Evolutionary conservation across 2,113 vertebrate genomes (phyloP), one percentile per base, ranked within the genome.

Genomic region (Epinephelus cyanopodus): DNA sequence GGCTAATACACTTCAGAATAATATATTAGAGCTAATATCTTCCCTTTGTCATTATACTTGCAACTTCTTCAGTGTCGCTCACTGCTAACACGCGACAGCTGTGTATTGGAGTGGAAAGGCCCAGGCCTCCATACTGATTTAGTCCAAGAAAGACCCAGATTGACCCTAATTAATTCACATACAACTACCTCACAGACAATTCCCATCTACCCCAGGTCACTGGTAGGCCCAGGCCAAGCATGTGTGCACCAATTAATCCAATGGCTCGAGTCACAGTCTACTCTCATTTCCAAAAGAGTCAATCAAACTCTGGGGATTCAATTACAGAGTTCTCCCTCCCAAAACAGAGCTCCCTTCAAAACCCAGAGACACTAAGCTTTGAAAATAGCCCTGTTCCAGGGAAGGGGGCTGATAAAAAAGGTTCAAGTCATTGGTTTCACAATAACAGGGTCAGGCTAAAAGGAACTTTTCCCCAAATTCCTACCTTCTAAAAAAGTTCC

Each of bases 401-500:
- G 13, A 53, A 63, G 17, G 9, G 33, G 42, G n/a, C 65, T 70
- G 25, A 25, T 47, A 25, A 64, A 21, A 61, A 39, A 63, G 29
- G 39, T 19, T 52, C 0, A 23, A 72, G 60, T 66, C 45, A 47
- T 15, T 42, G 64, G 47, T 72, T 75, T 74, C 48, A 48, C 57
- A 60, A 68, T 19, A 25, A 69, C 13, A 54, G 18, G 57, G 21
- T 61, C 63, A 25, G 53, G 45, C 48, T 58, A 53, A 58, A 89
- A 68, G 60, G 48, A 69, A 82, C 81, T 45, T 50, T 54, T 74
- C 52, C 63, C 42, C 52, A 76, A 90, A 87, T 90, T 86, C 88
- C 84, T 86, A 82, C 81, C 81, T 92, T 79, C 74, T 73, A 27
- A 90, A 91, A 91, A 91, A 25, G 77, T 61, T 74, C 82, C 85